These are phyloP conservation scores for Gibbula magus DNA, from an alignment of 2,888 invertebrate species.

Conservation along the genomic window DNA sequence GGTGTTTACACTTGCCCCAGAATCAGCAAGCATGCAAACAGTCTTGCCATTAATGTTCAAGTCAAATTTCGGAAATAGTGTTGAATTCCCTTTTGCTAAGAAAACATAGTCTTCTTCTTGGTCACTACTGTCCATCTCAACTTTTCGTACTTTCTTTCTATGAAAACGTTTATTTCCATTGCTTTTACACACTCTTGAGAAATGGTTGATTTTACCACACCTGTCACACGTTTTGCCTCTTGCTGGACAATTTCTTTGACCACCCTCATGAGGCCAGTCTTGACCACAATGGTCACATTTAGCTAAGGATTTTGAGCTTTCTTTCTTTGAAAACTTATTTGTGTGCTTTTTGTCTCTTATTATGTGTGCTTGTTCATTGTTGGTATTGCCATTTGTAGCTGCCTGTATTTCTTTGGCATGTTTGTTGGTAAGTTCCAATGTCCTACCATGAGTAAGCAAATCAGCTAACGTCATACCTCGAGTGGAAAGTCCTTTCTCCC, in stretches of 20 bases:
- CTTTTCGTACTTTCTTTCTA: background rate
- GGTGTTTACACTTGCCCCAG: too few relatives aligned
- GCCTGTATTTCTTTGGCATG: background rate
- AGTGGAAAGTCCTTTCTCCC: background rate
- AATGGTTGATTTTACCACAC: background rate
- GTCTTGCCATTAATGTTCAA: too few relatives aligned
- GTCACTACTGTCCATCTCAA: background rate
- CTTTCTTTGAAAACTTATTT: background rate
- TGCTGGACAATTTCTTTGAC: too few relatives aligned
- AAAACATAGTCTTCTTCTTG: too few relatives aligned
- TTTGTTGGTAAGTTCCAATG: background rate
- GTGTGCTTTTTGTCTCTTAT: background rate
- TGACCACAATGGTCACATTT: background rate
- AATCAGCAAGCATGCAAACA: too few relatives aligned
- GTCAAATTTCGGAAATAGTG: too few relatives aligned
- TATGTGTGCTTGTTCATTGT: background rate
- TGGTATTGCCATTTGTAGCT: background rate
- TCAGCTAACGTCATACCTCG: background rate
- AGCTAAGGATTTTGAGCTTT: background rate
- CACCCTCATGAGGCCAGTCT: background rate
- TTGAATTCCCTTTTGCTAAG: too few relatives aligned
- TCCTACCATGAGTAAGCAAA: background rate
- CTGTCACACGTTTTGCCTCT: background rate
- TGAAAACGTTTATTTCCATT: background rate
- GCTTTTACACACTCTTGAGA: background rate